Evolutionary conservation across 2,797 vertebrate species (phyloP).

Genomic region (Aeoliscus strigatus): DNA sequence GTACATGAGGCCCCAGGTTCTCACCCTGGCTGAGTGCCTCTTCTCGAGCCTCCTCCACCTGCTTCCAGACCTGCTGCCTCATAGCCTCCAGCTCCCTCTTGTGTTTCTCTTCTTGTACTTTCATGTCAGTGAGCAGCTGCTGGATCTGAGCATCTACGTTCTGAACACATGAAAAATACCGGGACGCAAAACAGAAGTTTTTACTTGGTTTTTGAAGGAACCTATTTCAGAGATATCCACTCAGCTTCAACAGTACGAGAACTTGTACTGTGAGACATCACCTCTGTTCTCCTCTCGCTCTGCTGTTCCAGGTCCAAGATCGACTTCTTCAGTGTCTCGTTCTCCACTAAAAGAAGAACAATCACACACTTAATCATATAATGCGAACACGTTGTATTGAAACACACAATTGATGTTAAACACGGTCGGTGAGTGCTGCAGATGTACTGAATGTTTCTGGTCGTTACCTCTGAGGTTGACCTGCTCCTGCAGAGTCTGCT

Average conservation of each 20-base stretch:
- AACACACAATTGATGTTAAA: no score
- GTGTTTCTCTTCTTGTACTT: slow-evolving; percentile 53
- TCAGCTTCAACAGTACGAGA: no score
- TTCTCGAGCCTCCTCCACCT: slow-evolving; percentile 36
- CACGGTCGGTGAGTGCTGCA: not conserved
- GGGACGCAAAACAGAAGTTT: no score
- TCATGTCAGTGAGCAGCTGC: slow-evolving; percentile 47
- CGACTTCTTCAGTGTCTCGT: slow-evolving; percentile 55
- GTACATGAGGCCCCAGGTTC: no score
- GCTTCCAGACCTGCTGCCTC: slow-evolving; percentile 25
- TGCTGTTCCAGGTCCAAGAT: slow-evolving; percentile 46
- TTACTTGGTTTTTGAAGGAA: no score
- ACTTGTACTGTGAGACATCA: no score
- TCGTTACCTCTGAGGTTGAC: slow-evolving; percentile 82
- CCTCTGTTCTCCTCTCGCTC: slow-evolving; percentile 49
- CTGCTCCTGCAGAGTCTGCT: slow-evolving; percentile 82
- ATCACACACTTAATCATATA: no score
- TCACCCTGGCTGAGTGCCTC: slow-evolving; percentile 49
- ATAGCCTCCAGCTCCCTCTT: slow-evolving; percentile 64
- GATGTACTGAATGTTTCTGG: no score
- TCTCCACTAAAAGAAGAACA: slow-evolving; percentile 61
- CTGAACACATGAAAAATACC: no score
- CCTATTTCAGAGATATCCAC: no score
- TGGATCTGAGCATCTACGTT: slow-evolving; percentile 46
- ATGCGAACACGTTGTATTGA: no score